These are phyloP conservation scores for Engystomops pustulosus DNA, from an alignment of 2,113 vertebrate species.

Conservation along the genomic window DNA sequence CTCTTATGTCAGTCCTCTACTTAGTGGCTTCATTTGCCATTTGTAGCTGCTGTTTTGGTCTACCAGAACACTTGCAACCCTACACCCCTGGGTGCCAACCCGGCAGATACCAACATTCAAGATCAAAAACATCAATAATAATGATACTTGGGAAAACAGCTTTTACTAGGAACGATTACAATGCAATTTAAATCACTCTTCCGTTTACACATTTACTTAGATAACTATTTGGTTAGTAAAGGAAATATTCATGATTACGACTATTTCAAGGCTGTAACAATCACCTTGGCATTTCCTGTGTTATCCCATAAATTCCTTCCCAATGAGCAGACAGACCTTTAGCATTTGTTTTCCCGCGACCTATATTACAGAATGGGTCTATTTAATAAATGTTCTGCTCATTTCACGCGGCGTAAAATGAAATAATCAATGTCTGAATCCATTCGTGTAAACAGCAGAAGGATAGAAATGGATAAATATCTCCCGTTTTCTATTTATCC, in stretches of 20 bases:
- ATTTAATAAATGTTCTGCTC: constrained; percentile 28
- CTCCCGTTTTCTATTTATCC: constrained; percentile 52
- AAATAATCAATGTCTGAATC: constrained; percentile 28
- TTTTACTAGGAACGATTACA: too few relatives aligned
- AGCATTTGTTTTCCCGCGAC: constrained; percentile 4
- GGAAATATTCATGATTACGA: not conserved
- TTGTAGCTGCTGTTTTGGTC: too few relatives aligned
- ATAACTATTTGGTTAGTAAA: not conserved
- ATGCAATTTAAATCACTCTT: too few relatives aligned
- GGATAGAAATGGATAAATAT: constrained; percentile 36
- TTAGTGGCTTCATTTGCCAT: too few relatives aligned
- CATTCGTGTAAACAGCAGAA: constrained; percentile 28
- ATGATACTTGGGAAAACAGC: too few relatives aligned
- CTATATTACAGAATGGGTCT: constrained; percentile 14
- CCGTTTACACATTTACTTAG: not conserved
- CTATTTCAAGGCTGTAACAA: not conserved
- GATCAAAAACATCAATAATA: too few relatives aligned
- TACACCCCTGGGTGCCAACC: too few relatives aligned
- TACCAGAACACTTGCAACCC: too few relatives aligned
- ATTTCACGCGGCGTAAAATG: constrained; percentile 12
- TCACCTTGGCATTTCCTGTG: not conserved
- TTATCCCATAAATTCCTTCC: not conserved
- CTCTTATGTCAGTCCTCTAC: too few relatives aligned
- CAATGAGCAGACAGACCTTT: not conserved
- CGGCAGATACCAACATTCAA: too few relatives aligned